Percentiles rank a stretch among this genome's conserved stretches.
phyloP scores from a whole-genome alignment of 2,888 invertebrate species.

The Xanthorhoe spadicearia region DNA sequence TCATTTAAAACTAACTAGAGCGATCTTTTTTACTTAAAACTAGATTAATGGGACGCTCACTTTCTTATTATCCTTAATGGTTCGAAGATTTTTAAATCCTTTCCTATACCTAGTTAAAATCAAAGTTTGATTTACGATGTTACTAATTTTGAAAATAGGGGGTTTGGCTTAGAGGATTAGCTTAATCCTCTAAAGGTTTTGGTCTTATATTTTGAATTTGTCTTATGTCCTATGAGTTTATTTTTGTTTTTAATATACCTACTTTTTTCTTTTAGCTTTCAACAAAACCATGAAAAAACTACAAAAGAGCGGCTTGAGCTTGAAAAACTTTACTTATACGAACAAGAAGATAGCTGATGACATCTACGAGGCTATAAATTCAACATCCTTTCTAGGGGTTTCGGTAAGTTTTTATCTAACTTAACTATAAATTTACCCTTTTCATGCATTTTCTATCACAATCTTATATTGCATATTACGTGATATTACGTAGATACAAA shows the following conservation, averaged over 20 bases:
- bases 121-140: too few relatives aligned
- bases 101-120: not conserved
- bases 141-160: too few relatives aligned
- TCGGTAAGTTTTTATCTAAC: slow-evolving; percentile 89
- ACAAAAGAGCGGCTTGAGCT: slow-evolving; percentile 90
- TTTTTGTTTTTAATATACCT: not conserved
- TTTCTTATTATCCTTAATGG: slow-evolving; percentile 4
- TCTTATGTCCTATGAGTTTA: too few relatives aligned
- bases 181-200: too few relatives aligned
- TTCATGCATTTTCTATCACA: not conserved
- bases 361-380: slow-evolving; percentile 98
- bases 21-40: slow-evolving; percentile 26
- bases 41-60: slow-evolving; percentile 10
- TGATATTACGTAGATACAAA: not conserved
- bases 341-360: slow-evolving; percentile 97
- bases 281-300: slow-evolving; percentile 98
- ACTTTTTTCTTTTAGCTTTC: slow-evolving; percentile 87
- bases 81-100: not conserved
- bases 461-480: not conserved
- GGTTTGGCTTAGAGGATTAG: too few relatives aligned
- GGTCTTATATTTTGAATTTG: too few relatives aligned
- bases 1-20: slow-evolving; percentile 22
- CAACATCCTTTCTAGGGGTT: slow-evolving; percentile 98
- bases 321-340: slow-evolving; percentile 98
- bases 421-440: not conserved